Conservation (phyloP, 1,140 invertebrate species). For the Doryteuthis pealeii region DNA sequence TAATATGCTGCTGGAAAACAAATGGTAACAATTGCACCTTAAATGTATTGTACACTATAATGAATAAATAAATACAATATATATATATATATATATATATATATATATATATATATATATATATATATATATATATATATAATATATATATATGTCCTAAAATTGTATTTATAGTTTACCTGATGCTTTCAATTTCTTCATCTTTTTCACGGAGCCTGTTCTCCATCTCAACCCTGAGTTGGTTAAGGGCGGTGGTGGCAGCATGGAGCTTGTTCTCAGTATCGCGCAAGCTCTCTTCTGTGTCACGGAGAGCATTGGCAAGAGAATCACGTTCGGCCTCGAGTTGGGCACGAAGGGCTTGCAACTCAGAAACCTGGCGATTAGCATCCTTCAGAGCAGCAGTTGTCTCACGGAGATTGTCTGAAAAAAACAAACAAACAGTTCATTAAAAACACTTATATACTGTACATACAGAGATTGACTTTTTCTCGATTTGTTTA, state of each 20-base stretch:
- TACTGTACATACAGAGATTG: no score
- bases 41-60: no score
- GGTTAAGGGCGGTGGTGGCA: conserved; percentile 55
- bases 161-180: no score
- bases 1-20: no score
- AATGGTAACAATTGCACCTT: no score
- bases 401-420: conserved; percentile 55
- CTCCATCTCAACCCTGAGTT: conserved; percentile 58
- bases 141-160: no score
- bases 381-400: conserved; percentile 55
- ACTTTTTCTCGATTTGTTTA: no score
- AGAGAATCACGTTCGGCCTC: conserved; percentile 57
- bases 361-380: conserved; percentile 53
- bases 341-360: conserved; percentile 45
- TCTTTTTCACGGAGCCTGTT: conserved; percentile 60
- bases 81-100: no score
- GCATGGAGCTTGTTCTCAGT: conserved; percentile 55
- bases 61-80: no score
- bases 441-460: not conserved
- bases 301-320: conserved; percentile 54
- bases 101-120: no score
- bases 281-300: conserved; percentile 57
- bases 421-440: conserved; percentile 28
- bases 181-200: conserved; percentile 59
- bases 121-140: no score